A percentile compares a stretch with the other conserved stretches of the same genome.
Evolutionary conservation across 2,888 invertebrate species (phyloP).

Genomic region (Arge pagana): DNA sequence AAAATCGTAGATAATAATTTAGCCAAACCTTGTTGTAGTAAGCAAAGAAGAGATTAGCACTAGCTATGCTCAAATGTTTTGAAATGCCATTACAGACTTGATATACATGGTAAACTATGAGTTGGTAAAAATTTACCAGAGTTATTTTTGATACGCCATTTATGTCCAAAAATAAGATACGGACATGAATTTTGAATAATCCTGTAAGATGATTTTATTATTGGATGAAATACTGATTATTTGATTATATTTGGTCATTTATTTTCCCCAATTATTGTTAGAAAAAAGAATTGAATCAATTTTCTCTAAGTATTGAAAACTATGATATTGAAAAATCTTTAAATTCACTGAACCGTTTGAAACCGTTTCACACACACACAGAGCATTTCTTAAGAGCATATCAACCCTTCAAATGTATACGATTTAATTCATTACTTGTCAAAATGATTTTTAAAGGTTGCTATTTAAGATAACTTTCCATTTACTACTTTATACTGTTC

Average conservation of each 20-base stretch:
- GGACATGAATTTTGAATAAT: background rate
- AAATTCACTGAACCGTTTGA: too few species aligned
- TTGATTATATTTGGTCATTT: slow-evolving; percentile 2
- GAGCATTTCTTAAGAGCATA: too few species aligned
- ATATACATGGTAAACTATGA: too few species aligned
- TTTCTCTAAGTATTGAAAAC: background rate
- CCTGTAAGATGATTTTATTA: slow-evolving; percentile 5
- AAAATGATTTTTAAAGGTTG: too few species aligned
- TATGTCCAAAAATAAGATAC: background rate
- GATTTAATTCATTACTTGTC: too few species aligned
- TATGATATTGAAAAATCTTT: too few species aligned
- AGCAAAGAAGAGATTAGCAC: slow-evolving; percentile 27
- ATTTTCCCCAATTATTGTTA: background rate
- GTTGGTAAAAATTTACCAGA: background rate
- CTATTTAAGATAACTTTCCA: too few species aligned
- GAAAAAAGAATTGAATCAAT: background rate
- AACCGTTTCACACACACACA: too few species aligned
- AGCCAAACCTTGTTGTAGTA: slow-evolving; percentile 35
- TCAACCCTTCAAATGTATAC: too few species aligned
- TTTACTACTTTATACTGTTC: too few species aligned
- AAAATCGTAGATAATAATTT: slow-evolving; percentile 41
- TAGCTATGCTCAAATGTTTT: too few species aligned
- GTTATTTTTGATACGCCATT: background rate
- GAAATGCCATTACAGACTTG: too few species aligned
- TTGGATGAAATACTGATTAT: background rate